These are phyloP conservation scores for Galaxea fascicularis DNA, from an alignment of 92 coral and sea anemone genomes.

Conservation along the genomic window DNA sequence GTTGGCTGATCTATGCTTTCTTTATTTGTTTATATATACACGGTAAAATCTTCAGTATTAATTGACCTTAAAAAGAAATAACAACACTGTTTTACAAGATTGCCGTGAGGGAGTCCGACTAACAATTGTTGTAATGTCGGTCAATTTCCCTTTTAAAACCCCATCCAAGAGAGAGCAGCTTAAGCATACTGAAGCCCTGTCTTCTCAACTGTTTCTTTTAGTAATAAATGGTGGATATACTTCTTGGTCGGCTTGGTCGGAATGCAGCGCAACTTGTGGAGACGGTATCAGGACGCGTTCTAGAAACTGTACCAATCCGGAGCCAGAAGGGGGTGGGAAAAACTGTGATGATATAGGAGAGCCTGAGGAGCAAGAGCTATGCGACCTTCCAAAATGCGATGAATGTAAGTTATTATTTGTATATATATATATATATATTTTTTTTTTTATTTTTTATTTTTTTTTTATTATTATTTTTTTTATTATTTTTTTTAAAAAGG, in stretches of 20 bases:
- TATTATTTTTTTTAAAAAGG: too few species aligned
- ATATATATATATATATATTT: too few species aligned
- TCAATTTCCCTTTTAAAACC: too few species aligned
- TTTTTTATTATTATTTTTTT: too few species aligned
- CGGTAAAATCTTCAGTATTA: too few species aligned
- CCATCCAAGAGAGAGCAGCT: not conserved
- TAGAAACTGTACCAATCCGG: slow-evolving; percentile 40
- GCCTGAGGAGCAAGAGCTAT: not conserved
- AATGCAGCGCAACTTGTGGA: slow-evolving; percentile 45
- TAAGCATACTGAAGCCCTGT: not conserved
- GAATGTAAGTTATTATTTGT: not conserved
- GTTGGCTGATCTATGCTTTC: too few species aligned
- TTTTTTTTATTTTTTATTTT: too few species aligned
- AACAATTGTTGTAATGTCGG: too few species aligned
- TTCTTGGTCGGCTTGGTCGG: slow-evolving; percentile 28
- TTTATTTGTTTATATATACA: too few species aligned
- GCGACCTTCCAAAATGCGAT: slow-evolving; percentile 20
- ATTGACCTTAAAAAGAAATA: too few species aligned
- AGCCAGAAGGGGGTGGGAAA: slow-evolving; percentile 34
- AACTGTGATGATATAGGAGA: slow-evolving; percentile 36
- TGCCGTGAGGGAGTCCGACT: too few species aligned
- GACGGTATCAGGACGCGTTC: slow-evolving; percentile 4
- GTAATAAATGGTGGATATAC: slow-evolving; percentile 53
- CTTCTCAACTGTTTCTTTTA: not conserved
- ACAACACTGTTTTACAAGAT: too few species aligned